Percentiles rank a stretch among this genome's conserved stretches.
These are phyloP conservation scores for Pectinophora gossypiella DNA, from an alignment of 1,140 invertebrate genomes.

Conservation along the genomic window DNA sequence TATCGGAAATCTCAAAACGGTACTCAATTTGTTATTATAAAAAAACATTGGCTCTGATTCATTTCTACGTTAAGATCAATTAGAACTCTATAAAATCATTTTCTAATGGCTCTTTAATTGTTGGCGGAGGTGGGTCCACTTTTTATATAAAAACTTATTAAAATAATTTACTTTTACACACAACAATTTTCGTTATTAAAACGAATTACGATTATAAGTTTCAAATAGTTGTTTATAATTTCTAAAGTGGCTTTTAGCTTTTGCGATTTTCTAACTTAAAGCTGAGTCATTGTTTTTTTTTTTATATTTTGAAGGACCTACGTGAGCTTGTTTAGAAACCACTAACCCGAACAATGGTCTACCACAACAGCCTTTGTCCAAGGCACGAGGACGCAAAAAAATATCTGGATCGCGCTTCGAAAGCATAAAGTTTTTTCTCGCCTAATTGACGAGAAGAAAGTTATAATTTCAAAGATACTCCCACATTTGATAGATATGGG, in stretches of 20 bases:
- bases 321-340: constrained; percentile 52
- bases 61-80: not conserved
- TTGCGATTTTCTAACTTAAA: constrained; percentile 11
- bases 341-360: constrained; percentile 40
- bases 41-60: not conserved
- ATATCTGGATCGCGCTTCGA: constrained; percentile 33
- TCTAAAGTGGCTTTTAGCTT: not conserved
- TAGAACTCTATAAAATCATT: not conserved
- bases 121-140: not conserved
- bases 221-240: not conserved
- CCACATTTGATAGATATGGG: too few relatives aligned
- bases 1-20: not conserved
- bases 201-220: not conserved
- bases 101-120: not conserved
- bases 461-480: too few relatives aligned
- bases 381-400: constrained; percentile 46
- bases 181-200: not conserved
- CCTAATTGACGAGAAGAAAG: not conserved
- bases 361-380: constrained; percentile 22
- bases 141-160: not conserved
- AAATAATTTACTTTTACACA: not conserved
- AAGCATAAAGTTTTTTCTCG: not conserved
- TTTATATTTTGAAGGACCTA: constrained; percentile 25
- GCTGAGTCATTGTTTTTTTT: constrained; percentile 25
- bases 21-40: too few relatives aligned